Percentiles rank a stretch among this genome's conserved stretches.
Conservation (phyloP, 2,797 vertebrate genomes). For the Chelmon rostratus region DNA sequence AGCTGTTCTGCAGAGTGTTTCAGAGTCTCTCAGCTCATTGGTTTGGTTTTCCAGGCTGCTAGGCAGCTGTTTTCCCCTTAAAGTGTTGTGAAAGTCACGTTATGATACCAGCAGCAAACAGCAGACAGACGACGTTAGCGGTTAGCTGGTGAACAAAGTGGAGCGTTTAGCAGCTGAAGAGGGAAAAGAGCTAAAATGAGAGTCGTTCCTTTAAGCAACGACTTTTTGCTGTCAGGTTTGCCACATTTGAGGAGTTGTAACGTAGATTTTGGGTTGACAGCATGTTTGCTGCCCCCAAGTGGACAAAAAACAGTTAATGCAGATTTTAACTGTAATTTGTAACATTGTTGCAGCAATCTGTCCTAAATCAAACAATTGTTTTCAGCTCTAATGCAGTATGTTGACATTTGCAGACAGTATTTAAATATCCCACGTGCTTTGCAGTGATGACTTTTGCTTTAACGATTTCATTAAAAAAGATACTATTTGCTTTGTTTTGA, state of each 20-base stretch:
- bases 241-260: not conserved
- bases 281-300: no score
- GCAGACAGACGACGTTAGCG: not conserved
- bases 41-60: not conserved
- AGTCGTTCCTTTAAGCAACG: no score
- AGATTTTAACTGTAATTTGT: not conserved
- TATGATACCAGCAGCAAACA: no score
- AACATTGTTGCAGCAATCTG: not conserved
- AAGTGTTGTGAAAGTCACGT: no score
- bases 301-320: not conserved
- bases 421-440: not conserved
- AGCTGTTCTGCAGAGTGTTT: no score
- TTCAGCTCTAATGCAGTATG: no score
- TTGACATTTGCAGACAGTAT: not conserved
- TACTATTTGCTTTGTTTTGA: not conserved
- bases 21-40: no score
- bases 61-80: not conserved
- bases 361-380: no score
- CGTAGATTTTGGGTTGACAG: not conserved
- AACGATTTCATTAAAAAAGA: not conserved
- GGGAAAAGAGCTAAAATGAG: not conserved
- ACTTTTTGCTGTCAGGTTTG: not conserved
- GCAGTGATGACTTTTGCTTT: not conserved
- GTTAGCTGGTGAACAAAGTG: not conserved
- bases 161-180: not conserved